A percentile compares a stretch with the other conserved stretches of the same genome.
phyloP scores from a whole-genome alignment of 2,797 vertebrate genomes.

The Crocodylus rhombifer region DNA sequence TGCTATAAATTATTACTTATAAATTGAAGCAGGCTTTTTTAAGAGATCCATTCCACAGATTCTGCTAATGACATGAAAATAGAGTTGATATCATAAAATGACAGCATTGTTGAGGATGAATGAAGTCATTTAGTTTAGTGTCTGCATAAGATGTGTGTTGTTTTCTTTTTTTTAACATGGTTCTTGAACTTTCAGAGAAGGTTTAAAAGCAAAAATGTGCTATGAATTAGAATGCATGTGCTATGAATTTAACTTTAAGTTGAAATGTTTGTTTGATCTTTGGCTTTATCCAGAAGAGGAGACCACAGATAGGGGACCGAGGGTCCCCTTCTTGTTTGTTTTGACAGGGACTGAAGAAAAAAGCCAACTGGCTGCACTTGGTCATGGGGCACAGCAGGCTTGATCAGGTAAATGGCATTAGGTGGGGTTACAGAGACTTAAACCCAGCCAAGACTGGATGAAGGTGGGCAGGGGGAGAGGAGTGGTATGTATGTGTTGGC shows the following conservation, averaged over 20 bases:
- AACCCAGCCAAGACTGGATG: no score
- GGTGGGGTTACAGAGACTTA: no score
- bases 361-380: no score
- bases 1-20: slow-evolving; percentile 26
- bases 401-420: no score
- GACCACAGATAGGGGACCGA: no score
- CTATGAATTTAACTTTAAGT: not conserved
- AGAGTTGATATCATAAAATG: slow-evolving; percentile 21
- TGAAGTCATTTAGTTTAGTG: not conserved
- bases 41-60: slow-evolving; percentile 14
- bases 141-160: not conserved
- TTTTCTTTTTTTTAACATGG: not conserved
- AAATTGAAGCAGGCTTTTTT: not conserved
- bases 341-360: no score
- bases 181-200: not conserved
- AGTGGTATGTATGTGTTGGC: no score
- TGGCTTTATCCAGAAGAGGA: not conserved
- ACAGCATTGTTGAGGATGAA: slow-evolving; percentile 12
- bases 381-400: no score
- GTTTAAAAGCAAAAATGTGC: not conserved
- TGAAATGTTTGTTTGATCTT: not conserved
- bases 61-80: slow-evolving; percentile 16
- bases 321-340: no score
- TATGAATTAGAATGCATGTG: not conserved
- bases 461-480: no score